A percentile compares a stretch with the other conserved stretches of the same genome.
These are phyloP conservation scores for Himantopus leucocephalus DNA, from an alignment of 2,113 vertebrate genomes.

Conservation along the genomic window DNA sequence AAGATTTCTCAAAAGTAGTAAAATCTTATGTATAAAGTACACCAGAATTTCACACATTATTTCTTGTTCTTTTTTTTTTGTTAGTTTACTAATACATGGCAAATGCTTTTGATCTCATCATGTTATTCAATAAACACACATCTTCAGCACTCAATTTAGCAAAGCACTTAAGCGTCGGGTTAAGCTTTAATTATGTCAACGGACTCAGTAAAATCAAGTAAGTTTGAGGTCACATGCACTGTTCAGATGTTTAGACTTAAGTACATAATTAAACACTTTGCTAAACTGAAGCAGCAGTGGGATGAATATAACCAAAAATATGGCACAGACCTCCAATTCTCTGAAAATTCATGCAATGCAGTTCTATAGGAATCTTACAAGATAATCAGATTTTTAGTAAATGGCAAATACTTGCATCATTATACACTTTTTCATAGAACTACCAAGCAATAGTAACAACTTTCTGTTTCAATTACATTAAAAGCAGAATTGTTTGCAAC, in stretches of 20 bases:
- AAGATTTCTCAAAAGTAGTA: neutral
- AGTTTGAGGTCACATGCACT: neutral
- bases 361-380: neutral
- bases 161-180: neutral
- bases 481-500: neutral
- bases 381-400: neutral
- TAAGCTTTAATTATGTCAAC: neutral
- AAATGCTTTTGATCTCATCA: neutral
- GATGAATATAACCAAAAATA: neutral
- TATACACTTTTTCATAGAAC: neutral
- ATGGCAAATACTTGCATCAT: neutral
- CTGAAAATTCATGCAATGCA: neutral
- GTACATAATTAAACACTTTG: neutral
- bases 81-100: neutral
- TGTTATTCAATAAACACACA: neutral
- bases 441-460: neutral
- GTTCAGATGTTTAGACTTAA: neutral
- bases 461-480: neutral
- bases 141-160: neutral
- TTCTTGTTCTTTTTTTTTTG: neutral
- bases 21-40: neutral
- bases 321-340: neutral
- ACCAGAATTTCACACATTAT: neutral
- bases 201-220: neutral
- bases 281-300: neutral